Conservation (phyloP, 2,113 vertebrate genomes). For the Periophthalmus modestus region DNA sequence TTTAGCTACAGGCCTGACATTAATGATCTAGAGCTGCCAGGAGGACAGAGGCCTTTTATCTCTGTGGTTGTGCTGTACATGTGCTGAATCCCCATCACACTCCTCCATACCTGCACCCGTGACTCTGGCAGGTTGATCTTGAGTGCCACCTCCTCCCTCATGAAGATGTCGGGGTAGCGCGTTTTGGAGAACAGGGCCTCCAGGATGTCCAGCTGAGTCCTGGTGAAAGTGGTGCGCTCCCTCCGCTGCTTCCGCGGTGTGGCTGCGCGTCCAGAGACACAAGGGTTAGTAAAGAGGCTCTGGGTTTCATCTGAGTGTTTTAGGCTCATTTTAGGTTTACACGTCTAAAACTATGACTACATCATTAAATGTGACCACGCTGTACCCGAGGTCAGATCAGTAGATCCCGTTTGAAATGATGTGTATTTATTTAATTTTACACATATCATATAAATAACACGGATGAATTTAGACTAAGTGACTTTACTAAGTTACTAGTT, state of each 20-base stretch:
- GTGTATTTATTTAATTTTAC: too few species aligned
- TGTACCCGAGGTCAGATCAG: too few species aligned
- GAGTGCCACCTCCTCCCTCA: constrained; percentile 86
- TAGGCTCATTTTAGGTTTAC: too few species aligned
- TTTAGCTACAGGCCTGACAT: neutral
- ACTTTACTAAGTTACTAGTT: too few species aligned
- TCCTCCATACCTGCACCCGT: constrained; percentile 79
- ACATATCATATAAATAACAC: too few species aligned
- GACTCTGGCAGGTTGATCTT: constrained; percentile 88
- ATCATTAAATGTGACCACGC: too few species aligned
- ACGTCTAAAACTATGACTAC: too few species aligned
- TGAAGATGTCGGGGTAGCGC: constrained; percentile 88
- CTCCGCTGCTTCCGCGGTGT: constrained; percentile 84
- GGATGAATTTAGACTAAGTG: too few species aligned
- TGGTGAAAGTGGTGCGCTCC: constrained; percentile 85
- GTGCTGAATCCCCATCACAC: neutral
- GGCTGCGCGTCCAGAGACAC: constrained; percentile 53
- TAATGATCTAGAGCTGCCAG: too few species aligned
- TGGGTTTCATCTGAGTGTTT: too few species aligned
- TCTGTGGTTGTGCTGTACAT: neutral
- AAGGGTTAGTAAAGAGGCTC: constrained; percentile 18
- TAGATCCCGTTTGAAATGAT: too few species aligned
- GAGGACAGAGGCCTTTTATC: too few species aligned
- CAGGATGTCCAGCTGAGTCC: constrained; percentile 85
- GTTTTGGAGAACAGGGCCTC: constrained; percentile 86